A percentile compares a stretch with the other conserved stretches of the same genome.
Conservation (phyloP, 1,140 invertebrate genomes). For the Aphelenchoides besseyi region DNA sequence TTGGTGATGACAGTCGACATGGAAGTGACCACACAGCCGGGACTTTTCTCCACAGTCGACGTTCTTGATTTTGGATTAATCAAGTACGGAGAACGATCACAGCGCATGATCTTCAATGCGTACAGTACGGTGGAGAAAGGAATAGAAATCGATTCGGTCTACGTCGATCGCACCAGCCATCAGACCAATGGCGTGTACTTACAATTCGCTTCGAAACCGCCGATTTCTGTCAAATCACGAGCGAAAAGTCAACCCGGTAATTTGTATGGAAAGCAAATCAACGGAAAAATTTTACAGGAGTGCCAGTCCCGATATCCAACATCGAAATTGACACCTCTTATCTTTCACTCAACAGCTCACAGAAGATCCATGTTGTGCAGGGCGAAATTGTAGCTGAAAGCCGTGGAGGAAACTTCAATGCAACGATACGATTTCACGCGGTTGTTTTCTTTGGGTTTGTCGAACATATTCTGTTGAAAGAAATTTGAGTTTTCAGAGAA, state of each 20-base stretch:
- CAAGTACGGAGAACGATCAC: conserved; percentile 66
- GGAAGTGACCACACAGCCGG: conserved; percentile 73
- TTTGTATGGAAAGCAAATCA: conserved; percentile 10
- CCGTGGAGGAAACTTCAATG: conserved; percentile 50
- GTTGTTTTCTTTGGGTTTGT: conserved; percentile 35
- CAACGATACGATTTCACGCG: conserved; percentile 44
- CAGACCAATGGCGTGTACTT: conserved; percentile 39
- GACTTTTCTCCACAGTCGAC: conserved; percentile 75
- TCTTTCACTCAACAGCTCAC: conserved; percentile 12
- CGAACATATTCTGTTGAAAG: conserved; percentile 1
- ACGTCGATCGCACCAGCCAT: conserved; percentile 30
- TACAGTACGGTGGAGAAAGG: conserved; percentile 47
- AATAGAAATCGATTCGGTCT: conserved; percentile 49
- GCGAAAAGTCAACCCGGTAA: conserved; percentile 38
- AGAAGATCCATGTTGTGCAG: conserved; percentile 2
- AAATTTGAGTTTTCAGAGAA: conserved; percentile 34
- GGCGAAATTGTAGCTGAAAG: conserved; percentile 53
- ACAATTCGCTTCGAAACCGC: conserved; percentile 49
- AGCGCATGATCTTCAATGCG: conserved; percentile 58
- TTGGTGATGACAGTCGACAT: conserved; percentile 80
- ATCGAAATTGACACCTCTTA: conserved; percentile 36
- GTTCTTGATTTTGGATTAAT: conserved; percentile 79
- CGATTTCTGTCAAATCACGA: conserved; percentile 40
- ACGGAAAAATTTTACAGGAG: no score
- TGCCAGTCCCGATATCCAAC: conserved; percentile 36